These are phyloP conservation scores for Bergia sp. DNA, from an alignment of 92 coral and sea anemone species.

Conservation along the genomic window DNA sequence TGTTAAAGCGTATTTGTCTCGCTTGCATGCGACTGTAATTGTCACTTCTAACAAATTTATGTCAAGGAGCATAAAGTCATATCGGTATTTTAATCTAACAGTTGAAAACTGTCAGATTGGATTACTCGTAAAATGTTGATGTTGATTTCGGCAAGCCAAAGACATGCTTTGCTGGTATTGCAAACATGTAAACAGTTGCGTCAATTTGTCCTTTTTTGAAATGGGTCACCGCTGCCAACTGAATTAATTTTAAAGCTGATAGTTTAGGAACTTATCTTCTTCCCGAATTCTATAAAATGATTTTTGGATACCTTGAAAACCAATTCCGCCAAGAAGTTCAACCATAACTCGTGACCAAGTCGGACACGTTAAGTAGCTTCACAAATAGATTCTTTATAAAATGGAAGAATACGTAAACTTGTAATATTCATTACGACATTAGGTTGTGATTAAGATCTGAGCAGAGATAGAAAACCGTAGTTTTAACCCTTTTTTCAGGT, in stretches of 20 bases:
- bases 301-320: background rate
- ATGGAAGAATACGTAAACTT: too few relatives aligned
- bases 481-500: too few relatives aligned
- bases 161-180: background rate
- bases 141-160: background rate
- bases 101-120: background rate
- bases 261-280: background rate
- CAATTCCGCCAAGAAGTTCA: background rate
- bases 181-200: background rate
- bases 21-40: too few relatives aligned
- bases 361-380: background rate
- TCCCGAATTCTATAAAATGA: background rate
- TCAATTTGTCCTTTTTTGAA: background rate
- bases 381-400: too few relatives aligned
- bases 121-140: background rate
- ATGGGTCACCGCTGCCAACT: background rate
- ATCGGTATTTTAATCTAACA: background rate
- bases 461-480: too few relatives aligned
- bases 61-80: background rate
- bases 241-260: background rate
- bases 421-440: too few relatives aligned
- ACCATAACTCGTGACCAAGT: background rate
- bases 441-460: too few relatives aligned
- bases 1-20: too few relatives aligned
- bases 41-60: background rate